A percentile compares a stretch with the other conserved stretches of the same genome.
Evolutionary conservation across 2,797 vertebrate genomes (phyloP).

Genomic region (Hipposideros larvatus): DNA sequence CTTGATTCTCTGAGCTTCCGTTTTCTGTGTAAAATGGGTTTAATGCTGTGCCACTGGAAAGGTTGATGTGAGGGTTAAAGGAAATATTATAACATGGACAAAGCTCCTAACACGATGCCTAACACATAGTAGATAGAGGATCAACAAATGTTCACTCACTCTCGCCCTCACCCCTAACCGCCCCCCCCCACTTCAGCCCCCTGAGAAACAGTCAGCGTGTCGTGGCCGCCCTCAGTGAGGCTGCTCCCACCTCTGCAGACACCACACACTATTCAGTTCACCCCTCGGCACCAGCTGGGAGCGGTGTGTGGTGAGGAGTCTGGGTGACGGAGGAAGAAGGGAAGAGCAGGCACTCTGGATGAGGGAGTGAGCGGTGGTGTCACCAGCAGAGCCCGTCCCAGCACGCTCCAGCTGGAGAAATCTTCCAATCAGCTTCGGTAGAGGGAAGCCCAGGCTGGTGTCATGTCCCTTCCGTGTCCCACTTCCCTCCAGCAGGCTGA

Average conservation of each 20-base stretch:
- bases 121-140: too few species aligned
- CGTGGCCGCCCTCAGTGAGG: not conserved
- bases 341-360: not conserved
- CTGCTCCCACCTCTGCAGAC: not conserved
- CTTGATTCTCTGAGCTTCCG: not conserved
- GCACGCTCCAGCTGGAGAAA: not conserved
- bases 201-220: fast-evolving
- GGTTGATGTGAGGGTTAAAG: not conserved
- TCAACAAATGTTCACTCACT: not conserved
- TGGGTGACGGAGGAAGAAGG: not conserved
- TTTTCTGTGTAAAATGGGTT: not conserved
- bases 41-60: not conserved
- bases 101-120: not conserved
- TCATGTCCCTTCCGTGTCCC: not conserved
- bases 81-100: fast-evolving
- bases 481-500: not conserved
- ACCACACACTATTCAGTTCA: not conserved
- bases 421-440: fast-evolving
- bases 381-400: not conserved
- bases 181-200: not conserved
- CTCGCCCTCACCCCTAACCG: not conserved
- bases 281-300: not conserved
- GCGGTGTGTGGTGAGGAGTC: not conserved
- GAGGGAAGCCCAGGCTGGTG: not conserved
- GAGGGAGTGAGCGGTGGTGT: not conserved